Conservation (phyloP, 1,140 invertebrate species). For the Drosophila persimilis region DNA sequence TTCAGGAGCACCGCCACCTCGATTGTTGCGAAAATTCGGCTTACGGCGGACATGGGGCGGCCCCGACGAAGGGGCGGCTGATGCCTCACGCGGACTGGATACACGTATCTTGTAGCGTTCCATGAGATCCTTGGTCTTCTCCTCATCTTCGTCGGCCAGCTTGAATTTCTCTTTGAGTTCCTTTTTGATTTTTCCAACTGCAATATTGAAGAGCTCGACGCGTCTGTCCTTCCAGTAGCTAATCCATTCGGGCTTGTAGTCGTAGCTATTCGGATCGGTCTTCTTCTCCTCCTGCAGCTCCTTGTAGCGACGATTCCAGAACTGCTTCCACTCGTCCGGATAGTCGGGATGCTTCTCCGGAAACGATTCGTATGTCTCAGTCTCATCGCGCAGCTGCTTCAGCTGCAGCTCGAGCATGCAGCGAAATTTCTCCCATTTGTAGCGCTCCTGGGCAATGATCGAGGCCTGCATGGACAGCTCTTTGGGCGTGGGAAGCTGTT, state of each 20-base stretch:
- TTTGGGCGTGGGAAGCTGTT: slow-evolving; percentile 70
- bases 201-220: slow-evolving; percentile 88
- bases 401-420: slow-evolving; percentile 75
- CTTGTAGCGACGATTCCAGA: slow-evolving; percentile 92
- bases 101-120: slow-evolving; percentile 73
- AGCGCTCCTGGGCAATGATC: slow-evolving; percentile 83
- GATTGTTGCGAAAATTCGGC: slow-evolving; percentile 44
- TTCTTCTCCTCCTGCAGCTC: slow-evolving; percentile 89
- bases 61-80: too few species aligned
- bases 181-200: slow-evolving; percentile 77
- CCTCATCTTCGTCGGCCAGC: slow-evolving; percentile 81
- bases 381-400: slow-evolving; percentile 84
- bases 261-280: slow-evolving; percentile 89
- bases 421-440: slow-evolving; percentile 85
- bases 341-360: slow-evolving; percentile 94
- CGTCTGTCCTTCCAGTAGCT: slow-evolving; percentile 91
- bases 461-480: slow-evolving; percentile 76
- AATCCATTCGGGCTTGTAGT: slow-evolving; percentile 95
- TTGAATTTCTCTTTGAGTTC: slow-evolving; percentile 85
- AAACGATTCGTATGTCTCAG: slow-evolving; percentile 90
- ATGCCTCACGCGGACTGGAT: slow-evolving; percentile 30
- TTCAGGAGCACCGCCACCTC: slow-evolving; percentile 3
- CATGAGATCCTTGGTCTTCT: slow-evolving; percentile 71
- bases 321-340: slow-evolving; percentile 93
- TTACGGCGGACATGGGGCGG: slow-evolving; percentile 34